Percentiles rank a stretch among this genome's conserved stretches.
Evolutionary conservation across 2,797 vertebrate genomes (phyloP).

Genomic region (Enteromius radiatus): DNA sequence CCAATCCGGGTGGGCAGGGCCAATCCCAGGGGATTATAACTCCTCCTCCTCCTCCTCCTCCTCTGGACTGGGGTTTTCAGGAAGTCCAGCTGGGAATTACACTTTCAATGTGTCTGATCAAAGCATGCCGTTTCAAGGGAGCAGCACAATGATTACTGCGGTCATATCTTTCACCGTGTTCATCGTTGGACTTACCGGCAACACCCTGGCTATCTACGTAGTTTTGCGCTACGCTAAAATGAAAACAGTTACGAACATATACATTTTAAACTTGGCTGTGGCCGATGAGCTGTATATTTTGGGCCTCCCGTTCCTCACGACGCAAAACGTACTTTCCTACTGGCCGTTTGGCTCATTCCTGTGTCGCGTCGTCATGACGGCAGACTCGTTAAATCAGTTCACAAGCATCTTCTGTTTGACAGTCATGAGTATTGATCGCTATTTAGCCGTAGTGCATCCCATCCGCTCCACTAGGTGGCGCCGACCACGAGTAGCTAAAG

Average conservation of each 20-base stretch:
- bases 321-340: slow-evolving; percentile 94
- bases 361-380: slow-evolving; percentile 93
- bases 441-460: slow-evolving; percentile 94
- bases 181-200: slow-evolving; percentile 88
- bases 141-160: slow-evolving; percentile 87
- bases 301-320: slow-evolving; percentile 92
- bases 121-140: slow-evolving; percentile 77
- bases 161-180: slow-evolving; percentile 91
- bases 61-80: slow-evolving; percentile 3
- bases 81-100: slow-evolving; percentile 61
- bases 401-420: slow-evolving; percentile 98
- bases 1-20: slow-evolving; percentile 52
- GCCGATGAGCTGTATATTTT: slow-evolving; percentile 96
- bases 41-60: slow-evolving; percentile 51
- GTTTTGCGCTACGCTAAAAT: slow-evolving; percentile 89
- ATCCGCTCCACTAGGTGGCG: slow-evolving; percentile 91
- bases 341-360: slow-evolving; percentile 96
- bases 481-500: slow-evolving; percentile 89
- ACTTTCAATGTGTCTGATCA: slow-evolving; percentile 70
- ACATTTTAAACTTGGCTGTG: slow-evolving; percentile 94
- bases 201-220: slow-evolving; percentile 94
- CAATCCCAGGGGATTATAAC: slow-evolving; percentile 65
- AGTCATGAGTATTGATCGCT: slow-evolving; percentile 95
- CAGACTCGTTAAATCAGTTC: slow-evolving; percentile 96
- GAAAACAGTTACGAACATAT: slow-evolving; percentile 93